Percentiles rank a stretch among this genome's conserved stretches.
phyloP scores from a whole-genome alignment of 2,888 invertebrate genomes.

The Mesochorus sp. region DNA sequence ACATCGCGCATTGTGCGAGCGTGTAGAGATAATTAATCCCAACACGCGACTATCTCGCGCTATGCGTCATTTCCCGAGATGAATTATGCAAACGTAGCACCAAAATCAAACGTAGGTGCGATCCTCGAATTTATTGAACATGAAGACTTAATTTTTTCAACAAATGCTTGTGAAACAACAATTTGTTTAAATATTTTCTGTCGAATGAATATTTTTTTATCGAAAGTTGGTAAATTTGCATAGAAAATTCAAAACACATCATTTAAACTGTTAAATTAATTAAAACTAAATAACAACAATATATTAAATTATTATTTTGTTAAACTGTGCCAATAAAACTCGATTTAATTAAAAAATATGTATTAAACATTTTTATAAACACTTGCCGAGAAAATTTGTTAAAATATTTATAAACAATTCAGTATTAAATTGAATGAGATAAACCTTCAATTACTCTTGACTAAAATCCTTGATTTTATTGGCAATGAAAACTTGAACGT shows the following conservation, averaged over 20 bases:
- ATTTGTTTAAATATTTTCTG: neutral
- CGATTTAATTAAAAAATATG: neutral
- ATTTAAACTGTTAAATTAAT: too few species aligned
- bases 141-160: too few species aligned
- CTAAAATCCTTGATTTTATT: neutral
- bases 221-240: too few species aligned
- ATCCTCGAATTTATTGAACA: neutral
- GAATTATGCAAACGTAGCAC: slow-evolving; percentile 11
- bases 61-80: slow-evolving; percentile 36
- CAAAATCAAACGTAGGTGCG: neutral
- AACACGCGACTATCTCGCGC: slow-evolving; percentile 34
- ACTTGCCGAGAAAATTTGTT: neutral
- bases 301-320: too few species aligned
- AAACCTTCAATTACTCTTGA: neutral
- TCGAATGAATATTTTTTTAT: neutral
- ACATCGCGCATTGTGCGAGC: neutral
- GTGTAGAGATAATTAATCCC: slow-evolving; percentile 46
- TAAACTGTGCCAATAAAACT: neutral
- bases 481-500: too few species aligned
- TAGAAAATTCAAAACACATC: too few species aligned
- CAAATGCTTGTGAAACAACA: too few species aligned
- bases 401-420: neutral
- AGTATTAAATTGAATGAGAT: neutral
- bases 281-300: too few species aligned
- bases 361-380: too few species aligned